Evolutionary conservation across 2,113 vertebrate genomes (phyloP).

Genomic region (Oreochromis tanganicae): DNA sequence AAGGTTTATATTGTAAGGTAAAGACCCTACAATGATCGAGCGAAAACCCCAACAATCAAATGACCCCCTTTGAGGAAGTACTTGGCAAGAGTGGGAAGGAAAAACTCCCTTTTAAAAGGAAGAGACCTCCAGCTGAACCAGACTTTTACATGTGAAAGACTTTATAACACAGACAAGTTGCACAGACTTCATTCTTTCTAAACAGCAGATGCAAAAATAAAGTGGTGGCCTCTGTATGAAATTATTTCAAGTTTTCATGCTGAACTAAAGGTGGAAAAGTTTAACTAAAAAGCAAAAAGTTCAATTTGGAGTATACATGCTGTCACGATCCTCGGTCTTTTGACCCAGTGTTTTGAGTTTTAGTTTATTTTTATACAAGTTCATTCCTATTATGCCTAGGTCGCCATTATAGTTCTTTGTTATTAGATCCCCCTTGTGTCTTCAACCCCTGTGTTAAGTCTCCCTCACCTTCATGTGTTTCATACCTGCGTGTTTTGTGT

Average conservation of each 20-base stretch:
- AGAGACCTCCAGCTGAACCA: not conserved
- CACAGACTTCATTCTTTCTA: not conserved
- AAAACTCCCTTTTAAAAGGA: not conserved
- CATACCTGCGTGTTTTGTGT: not conserved
- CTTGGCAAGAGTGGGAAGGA: not conserved
- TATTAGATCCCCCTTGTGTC: not conserved
- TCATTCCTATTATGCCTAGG: rapidly evolving
- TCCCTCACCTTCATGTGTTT: not conserved
- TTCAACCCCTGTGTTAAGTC: not conserved
- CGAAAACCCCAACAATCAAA: not conserved
- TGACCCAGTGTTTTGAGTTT: too few species aligned
- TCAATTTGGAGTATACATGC: not conserved
- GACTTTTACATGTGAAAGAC: not conserved
- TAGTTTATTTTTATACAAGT: not conserved
- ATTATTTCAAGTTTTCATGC: rapidly evolving
- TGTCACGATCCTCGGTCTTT: too few species aligned
- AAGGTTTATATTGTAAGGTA: not conserved
- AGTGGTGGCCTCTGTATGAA: not conserved
- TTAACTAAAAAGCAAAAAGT: not conserved
- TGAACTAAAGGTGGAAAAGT: not conserved
- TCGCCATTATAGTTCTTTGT: not conserved
- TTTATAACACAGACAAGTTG: not conserved
- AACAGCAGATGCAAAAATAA: not conserved
- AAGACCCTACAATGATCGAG: not conserved
- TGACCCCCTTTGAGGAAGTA: not conserved